Conservation (phyloP, 2,797 vertebrate genomes). For the Strix occidentalis region DNA sequence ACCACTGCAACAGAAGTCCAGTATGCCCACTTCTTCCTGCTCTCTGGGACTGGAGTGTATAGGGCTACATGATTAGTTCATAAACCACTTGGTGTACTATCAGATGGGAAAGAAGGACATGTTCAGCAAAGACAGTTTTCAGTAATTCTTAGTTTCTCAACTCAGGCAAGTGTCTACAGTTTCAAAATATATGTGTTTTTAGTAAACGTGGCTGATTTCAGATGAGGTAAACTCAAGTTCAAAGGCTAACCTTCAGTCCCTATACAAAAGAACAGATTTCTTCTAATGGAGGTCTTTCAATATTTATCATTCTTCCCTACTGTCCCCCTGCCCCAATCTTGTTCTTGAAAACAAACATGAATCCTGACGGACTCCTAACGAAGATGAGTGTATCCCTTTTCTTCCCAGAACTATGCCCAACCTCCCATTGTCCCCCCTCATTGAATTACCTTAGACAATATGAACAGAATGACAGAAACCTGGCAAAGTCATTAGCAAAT, state of each 20-base stretch:
- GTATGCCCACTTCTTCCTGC: background rate
- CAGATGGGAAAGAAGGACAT: background rate
- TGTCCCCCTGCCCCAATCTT: accelerated
- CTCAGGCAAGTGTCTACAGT: background rate
- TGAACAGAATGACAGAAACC: background rate
- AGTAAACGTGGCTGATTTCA: background rate
- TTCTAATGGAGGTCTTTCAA: background rate
- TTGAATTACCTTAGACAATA: background rate
- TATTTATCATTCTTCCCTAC: background rate
- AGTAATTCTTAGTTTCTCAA: background rate
- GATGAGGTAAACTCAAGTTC: background rate
- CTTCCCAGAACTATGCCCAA: background rate
- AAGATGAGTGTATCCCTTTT: background rate
- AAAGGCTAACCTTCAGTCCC: background rate
- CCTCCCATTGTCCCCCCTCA: accelerated
- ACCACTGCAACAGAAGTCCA: background rate
- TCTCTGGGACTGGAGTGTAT: background rate
- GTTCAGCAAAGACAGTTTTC: background rate
- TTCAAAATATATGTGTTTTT: background rate
- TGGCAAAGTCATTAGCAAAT: background rate
- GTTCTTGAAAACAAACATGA: background rate
- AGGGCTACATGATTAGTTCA: background rate
- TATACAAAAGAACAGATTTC: background rate
- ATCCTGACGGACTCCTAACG: background rate
- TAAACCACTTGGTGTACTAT: background rate